Base-by-base conservation (phyloP, 2,797 vertebrate genomes). In the Malacoraja senta region DNA sequence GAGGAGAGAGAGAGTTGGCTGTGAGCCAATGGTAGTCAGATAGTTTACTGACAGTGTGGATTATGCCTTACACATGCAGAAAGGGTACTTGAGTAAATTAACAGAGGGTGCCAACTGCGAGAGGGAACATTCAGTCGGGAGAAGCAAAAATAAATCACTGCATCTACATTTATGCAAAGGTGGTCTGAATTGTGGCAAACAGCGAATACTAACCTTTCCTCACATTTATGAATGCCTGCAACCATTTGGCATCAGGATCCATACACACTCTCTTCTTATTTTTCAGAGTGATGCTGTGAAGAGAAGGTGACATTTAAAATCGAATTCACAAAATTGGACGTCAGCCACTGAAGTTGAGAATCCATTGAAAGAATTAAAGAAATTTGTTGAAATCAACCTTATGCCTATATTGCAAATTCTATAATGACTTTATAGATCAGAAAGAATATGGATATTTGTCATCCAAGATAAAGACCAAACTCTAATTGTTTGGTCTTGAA, bases 221-320 rank as follows among this genome's bases (percentile, higher is more conserved):
- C 3, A 3, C 35, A 65, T 32, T 68, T 38, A 91, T 91, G 71
- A 91, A 38, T 15, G 74, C 53, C 68, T 74, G 3, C 38, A 74
- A 1, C 90, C 90, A 91, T 2, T 91, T 10, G 3, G 90, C 24
- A 74, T 74, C 90, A 74, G 68, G 68, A 44, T 19, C 26, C 68
- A 91, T 24, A 3, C 90, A 91, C 38, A 74, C 24, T 74, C 29
- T 91, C 9, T 29, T 72, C 26, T 35, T 24, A 53, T 53, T 91
- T 53, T 10, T 91, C 26, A 38, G 72, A 21, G 24, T 74, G 38
- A 91, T 35, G 26, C 90, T 91, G 90, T 91, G 90, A 44, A 91
- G 21, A 74, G 13, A 91, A 68, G 84, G n/a, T 35, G 2, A 21
- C 4, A 8, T 88, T 21, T 35, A 35, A 35, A 88, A 88, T 21